Conservation (phyloP, 1,140 invertebrate species). For the Eumaeus atala region DNA sequence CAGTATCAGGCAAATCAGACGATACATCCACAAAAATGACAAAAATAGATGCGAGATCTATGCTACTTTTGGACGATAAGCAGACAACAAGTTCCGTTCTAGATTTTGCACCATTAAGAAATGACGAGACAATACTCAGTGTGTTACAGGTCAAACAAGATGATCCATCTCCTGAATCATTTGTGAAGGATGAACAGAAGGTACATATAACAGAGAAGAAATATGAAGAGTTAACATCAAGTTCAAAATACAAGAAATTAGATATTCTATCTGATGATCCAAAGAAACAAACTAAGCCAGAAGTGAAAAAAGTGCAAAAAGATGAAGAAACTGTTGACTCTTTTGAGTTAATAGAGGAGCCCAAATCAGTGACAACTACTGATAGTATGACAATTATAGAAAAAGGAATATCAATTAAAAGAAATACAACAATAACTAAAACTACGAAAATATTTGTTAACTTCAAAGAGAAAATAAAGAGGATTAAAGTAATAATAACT, state of each 20-base stretch:
- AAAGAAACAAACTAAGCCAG: neutral
- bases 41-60: neutral
- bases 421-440: slow-evolving; percentile 19
- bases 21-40: neutral
- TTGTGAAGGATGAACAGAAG: neutral
- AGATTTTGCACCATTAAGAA: slow-evolving; percentile 3
- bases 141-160: neutral
- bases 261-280: neutral
- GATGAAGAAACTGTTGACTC: neutral
- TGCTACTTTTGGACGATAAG: neutral
- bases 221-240: too few relatives aligned
- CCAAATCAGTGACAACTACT: slow-evolving; percentile 13
- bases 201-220: neutral
- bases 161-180: neutral
- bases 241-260: neutral
- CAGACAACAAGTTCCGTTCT: too few relatives aligned
- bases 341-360: slow-evolving; percentile 20
- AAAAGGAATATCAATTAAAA: slow-evolving; percentile 22
- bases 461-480: slow-evolving; percentile 15
- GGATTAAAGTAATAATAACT: slow-evolving; percentile 19
- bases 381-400: slow-evolving; percentile 20
- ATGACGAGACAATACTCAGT: neutral
- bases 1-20: neutral
- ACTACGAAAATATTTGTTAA: slow-evolving; percentile 18
- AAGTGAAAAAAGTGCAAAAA: neutral